Percentiles rank a stretch among this genome's conserved stretches.
Evolutionary conservation across 2,797 vertebrate genomes (phyloP).

Genomic region (Sebastes matsubarae): DNA sequence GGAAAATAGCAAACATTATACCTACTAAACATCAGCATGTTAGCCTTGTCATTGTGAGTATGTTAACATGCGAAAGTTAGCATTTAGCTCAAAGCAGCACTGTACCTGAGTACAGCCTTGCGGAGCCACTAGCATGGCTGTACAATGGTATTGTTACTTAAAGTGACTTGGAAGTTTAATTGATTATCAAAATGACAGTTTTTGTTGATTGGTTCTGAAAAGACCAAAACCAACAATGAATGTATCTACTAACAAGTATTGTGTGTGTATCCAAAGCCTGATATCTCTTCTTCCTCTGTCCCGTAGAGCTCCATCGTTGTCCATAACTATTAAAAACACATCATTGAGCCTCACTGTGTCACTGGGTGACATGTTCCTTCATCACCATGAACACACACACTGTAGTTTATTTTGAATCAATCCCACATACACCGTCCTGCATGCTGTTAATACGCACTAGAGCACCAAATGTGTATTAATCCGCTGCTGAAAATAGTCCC

Average conservation of each 20-base stretch:
- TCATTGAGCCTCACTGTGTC: background rate
- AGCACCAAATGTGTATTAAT: background rate
- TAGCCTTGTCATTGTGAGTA: rapidly evolving
- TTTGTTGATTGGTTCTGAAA: background rate
- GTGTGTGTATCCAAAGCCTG: too few species aligned
- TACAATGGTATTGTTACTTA: rapidly evolving
- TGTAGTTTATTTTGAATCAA: background rate
- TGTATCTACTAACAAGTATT: too few species aligned
- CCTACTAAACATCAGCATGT: background rate
- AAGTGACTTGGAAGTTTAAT: background rate
- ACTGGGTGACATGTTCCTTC: background rate
- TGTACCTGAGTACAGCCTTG: background rate
- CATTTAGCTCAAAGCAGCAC: background rate
- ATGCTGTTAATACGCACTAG: background rate
- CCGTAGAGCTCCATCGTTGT: background rate
- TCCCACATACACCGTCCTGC: background rate
- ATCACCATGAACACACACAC: background rate
- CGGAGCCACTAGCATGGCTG: background rate
- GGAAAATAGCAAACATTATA: background rate
- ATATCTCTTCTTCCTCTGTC: background rate
- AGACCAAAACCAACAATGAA: too few species aligned
- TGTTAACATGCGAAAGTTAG: background rate
- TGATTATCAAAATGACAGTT: background rate
- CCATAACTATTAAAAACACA: background rate
- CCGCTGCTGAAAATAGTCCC: background rate